Percentiles rank a stretch among this genome's conserved stretches.
Evolutionary conservation across 92 coral and sea anemone genomes (phyloP).

Genomic region (Meandrina meandrites): DNA sequence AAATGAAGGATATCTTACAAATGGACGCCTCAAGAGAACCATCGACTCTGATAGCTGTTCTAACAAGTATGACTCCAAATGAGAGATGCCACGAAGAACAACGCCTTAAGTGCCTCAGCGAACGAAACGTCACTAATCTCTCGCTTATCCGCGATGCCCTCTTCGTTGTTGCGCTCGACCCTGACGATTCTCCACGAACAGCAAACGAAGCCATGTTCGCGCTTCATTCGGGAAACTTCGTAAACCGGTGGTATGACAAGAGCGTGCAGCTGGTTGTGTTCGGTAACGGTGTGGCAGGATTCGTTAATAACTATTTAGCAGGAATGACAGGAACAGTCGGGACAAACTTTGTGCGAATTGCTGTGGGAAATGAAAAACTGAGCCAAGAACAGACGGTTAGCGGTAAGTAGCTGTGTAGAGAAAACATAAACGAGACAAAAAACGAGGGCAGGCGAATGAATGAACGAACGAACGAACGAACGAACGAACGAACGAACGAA

Average conservation of each 20-base stretch:
- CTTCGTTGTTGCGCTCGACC: slow-evolving; percentile 69
- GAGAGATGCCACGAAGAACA: slow-evolving; percentile 66
- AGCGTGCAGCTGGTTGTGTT: slow-evolving; percentile 77
- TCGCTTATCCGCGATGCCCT: slow-evolving; percentile 68
- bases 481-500: neutral
- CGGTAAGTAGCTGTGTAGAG: slow-evolving; percentile 6
- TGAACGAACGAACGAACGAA: neutral
- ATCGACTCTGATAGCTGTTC: slow-evolving; percentile 42
- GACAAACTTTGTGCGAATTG: slow-evolving; percentile 61
- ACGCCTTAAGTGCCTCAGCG: slow-evolving; percentile 57
- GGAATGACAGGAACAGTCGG: slow-evolving; percentile 80
- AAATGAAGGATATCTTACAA: slow-evolving; percentile 42
- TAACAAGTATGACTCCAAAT: slow-evolving; percentile 65
- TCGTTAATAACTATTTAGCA: slow-evolving; percentile 72
- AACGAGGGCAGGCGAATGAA: too few relatives aligned
- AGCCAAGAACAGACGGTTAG: neutral
- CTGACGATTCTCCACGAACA: slow-evolving; percentile 61
- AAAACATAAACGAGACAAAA: neutral
- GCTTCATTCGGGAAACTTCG: slow-evolving; percentile 69
- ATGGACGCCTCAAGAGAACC: slow-evolving; percentile 21
- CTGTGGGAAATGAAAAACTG: slow-evolving; percentile 54
- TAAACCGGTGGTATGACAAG: slow-evolving; percentile 82
- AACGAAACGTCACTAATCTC: slow-evolving; percentile 52
- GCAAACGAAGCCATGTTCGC: slow-evolving; percentile 76
- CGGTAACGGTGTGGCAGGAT: slow-evolving; percentile 80